phyloP scores from a whole-genome alignment of 2,888 invertebrate species.

The Caenorhabditis parvicauda region DNA sequence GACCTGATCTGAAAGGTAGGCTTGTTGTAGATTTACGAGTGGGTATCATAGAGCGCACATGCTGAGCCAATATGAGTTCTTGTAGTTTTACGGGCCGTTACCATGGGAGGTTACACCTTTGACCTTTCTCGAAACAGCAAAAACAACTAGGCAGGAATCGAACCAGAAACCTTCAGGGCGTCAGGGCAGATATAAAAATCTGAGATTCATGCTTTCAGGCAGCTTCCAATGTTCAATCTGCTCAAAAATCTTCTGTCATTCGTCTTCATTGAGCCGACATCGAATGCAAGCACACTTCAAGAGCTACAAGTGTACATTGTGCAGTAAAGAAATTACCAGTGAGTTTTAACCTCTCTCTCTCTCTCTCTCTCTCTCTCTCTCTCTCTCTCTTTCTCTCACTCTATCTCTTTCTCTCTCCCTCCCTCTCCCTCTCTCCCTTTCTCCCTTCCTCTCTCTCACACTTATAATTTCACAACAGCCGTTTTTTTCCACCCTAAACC shows the following conservation, averaged over 20 bases:
- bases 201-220: slow-evolving; percentile 36
- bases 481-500: not conserved
- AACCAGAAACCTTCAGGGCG: not conserved
- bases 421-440: not conserved
- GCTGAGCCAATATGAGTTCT: too few species aligned
- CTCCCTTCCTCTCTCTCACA: not conserved
- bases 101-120: too few species aligned
- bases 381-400: slow-evolving; percentile 1
- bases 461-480: slow-evolving; percentile 1
- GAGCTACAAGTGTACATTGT: slow-evolving; percentile 54
- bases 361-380: slow-evolving; percentile 2
- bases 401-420: slow-evolving; percentile 1
- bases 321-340: slow-evolving; percentile 56
- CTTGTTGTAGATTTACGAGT: not conserved
- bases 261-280: slow-evolving; percentile 52
- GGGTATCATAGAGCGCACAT: too few species aligned
- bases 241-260: slow-evolving; percentile 56
- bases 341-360: slow-evolving; percentile 15
- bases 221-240: slow-evolving; percentile 53
- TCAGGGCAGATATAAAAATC: not conserved
- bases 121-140: too few species aligned
- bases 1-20: slow-evolving; percentile 43
- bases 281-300: slow-evolving; percentile 60
- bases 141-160: too few species aligned
- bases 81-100: too few species aligned